Evolutionary conservation across 2,113 vertebrate genomes (phyloP).

Genomic region (Lepus europaeus): DNA sequence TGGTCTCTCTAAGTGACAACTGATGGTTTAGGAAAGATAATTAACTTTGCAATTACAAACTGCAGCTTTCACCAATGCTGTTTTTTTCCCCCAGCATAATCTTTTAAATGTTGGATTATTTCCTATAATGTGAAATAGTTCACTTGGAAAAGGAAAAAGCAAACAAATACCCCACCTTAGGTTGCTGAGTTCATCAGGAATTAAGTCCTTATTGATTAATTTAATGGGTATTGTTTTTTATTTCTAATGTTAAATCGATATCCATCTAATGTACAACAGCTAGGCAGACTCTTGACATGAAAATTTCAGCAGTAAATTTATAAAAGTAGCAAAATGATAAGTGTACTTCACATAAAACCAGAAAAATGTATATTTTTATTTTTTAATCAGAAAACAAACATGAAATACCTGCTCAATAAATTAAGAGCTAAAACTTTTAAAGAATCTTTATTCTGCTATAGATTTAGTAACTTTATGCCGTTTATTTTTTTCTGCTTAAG

Average conservation of each 20-base stretch:
- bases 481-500: slow-evolving; percentile 76
- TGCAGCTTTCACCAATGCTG: slow-evolving; percentile 91
- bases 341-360: slow-evolving; percentile 70
- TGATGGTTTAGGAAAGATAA: slow-evolving; percentile 98
- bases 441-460: slow-evolving; percentile 55
- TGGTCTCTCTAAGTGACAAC: slow-evolving; percentile 96
- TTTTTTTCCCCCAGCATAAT: slow-evolving; percentile 89
- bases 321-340: slow-evolving; percentile 56
- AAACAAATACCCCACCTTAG: slow-evolving; percentile 73
- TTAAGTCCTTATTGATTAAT: slow-evolving; percentile 83
- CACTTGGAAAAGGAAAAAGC: slow-evolving; percentile 74
- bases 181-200: slow-evolving; percentile 79
- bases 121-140: slow-evolving; percentile 85
- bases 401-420: slow-evolving; percentile 69
- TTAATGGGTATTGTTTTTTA: slow-evolving; percentile 84
- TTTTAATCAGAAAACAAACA: slow-evolving; percentile 74
- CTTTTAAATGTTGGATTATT: slow-evolving; percentile 87
- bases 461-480: slow-evolving; percentile 69
- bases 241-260: slow-evolving; percentile 86
- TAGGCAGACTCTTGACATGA: slow-evolving; percentile 78
- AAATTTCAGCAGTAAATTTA: slow-evolving; percentile 71
- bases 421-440: slow-evolving; percentile 71
- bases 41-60: slow-evolving; percentile 99
- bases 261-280: slow-evolving; percentile 77
- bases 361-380: slow-evolving; percentile 56